phyloP scores from a whole-genome alignment of 1,140 invertebrate genomes.

The Listronotus oregonensis region DNA sequence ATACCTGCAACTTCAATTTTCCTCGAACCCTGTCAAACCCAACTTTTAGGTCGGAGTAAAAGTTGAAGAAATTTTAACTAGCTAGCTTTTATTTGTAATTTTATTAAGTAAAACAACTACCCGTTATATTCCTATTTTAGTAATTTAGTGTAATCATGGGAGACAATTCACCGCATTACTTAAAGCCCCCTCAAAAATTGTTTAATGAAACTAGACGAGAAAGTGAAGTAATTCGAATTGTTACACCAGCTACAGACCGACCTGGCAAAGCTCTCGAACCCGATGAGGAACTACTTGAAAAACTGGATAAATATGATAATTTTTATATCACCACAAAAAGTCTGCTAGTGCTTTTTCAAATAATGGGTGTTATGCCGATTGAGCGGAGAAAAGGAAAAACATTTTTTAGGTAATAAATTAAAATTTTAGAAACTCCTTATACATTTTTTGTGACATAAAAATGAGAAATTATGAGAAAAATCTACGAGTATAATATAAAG shows the following conservation, averaged over 20 bases:
- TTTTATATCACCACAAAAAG: slow-evolving; percentile 71
- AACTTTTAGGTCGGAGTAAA: too few species aligned
- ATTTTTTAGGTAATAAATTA: slow-evolving; percentile 46
- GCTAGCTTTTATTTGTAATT: too few species aligned
- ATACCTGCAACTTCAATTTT: too few species aligned
- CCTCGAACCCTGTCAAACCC: too few species aligned
- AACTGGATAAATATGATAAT: slow-evolving; percentile 64
- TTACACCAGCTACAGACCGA: slow-evolving; percentile 16
- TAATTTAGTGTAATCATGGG: too few species aligned
- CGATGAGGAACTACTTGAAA: slow-evolving; percentile 47
- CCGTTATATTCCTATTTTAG: too few species aligned
- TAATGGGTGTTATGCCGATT: slow-evolving; percentile 74
- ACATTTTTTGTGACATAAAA: too few species aligned
- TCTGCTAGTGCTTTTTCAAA: slow-evolving; percentile 68
- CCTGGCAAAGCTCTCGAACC: slow-evolving; percentile 22
- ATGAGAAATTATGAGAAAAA: too few species aligned
- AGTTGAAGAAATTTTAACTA: too few species aligned
- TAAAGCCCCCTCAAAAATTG: neutral
- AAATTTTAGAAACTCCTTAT: too few species aligned
- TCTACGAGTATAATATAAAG: too few species aligned
- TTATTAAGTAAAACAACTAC: too few species aligned
- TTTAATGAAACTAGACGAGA: slow-evolving; percentile 6
- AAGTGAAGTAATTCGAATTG: slow-evolving; percentile 33
- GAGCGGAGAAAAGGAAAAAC: slow-evolving; percentile 62
- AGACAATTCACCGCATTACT: neutral